These are phyloP conservation scores for Enteromius paludinosus DNA, from an alignment of 2,797 vertebrate species.

Conservation along the genomic window DNA sequence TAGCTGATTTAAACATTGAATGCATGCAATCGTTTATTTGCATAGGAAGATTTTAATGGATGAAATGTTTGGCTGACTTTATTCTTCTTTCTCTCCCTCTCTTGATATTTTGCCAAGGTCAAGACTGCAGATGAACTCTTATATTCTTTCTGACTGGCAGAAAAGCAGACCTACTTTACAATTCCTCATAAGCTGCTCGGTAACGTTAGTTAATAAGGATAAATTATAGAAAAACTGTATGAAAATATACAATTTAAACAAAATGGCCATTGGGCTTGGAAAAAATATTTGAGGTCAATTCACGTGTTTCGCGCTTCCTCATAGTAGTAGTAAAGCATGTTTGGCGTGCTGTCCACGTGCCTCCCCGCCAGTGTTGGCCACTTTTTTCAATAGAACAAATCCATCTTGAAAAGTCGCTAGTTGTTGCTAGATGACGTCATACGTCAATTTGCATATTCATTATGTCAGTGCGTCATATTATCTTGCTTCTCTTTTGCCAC, in stretches of 20 bases:
- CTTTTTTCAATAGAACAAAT: too few species aligned
- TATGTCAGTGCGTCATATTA: too few species aligned
- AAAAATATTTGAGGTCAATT: background rate
- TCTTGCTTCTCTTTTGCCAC: too few species aligned
- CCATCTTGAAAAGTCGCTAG: too few species aligned
- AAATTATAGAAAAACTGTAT: background rate
- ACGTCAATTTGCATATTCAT: too few species aligned
- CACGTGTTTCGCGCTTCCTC: too few species aligned
- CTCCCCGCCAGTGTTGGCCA: too few species aligned
- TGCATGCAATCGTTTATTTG: background rate
- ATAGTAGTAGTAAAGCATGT: too few species aligned
- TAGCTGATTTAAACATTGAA: background rate
- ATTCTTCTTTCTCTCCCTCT: background rate
- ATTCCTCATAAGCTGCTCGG: background rate
- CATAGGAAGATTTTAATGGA: background rate
- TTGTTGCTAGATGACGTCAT: too few species aligned
- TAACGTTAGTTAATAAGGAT: background rate
- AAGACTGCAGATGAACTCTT: background rate
- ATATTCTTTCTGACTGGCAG: background rate
- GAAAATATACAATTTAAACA: background rate
- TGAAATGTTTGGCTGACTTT: background rate
- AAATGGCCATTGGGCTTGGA: background rate
- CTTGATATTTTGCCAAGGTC: background rate
- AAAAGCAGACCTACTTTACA: background rate
- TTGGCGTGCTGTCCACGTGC: too few species aligned